A percentile compares a stretch with the other conserved stretches of the same genome.
These are phyloP conservation scores for Eubasilissa splendida DNA, from an alignment of 2,888 invertebrate species.

Conservation along the genomic window DNA sequence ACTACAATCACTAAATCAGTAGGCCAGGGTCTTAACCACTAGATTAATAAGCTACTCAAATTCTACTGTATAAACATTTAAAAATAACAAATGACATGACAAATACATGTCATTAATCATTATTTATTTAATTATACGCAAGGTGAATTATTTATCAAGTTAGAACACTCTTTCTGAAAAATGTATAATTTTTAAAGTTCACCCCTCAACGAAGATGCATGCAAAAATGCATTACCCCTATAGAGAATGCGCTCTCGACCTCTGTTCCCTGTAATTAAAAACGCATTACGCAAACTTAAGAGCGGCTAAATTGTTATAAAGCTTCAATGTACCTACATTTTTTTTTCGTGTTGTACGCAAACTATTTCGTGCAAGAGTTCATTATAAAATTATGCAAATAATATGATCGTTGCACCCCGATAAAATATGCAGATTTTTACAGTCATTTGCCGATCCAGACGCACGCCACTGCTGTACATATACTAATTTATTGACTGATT, in stretches of 20 bases:
- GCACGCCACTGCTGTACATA: no score
- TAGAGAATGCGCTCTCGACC: conserved; percentile 19
- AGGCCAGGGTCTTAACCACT: no score
- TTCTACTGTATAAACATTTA: neutral
- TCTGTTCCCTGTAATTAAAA: conserved; percentile 28
- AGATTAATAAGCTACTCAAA: no score
- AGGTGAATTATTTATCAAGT: no score
- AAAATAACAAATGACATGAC: neutral
- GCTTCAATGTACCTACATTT: conserved; percentile 1
- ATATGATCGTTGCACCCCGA: no score
- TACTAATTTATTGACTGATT: no score
- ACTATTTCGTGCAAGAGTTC: conserved; percentile 18
- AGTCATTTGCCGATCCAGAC: no score
- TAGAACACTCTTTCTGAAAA: neutral
- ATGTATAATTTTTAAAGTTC: conserved; percentile 24
- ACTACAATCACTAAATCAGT: no score
- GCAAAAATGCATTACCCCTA: conserved; percentile 38
- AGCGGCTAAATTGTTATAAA: conserved; percentile 35
- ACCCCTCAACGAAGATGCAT: conserved; percentile 12
- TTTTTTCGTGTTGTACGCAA: conserved; percentile 19
- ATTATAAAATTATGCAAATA: conserved; percentile 30
- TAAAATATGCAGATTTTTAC: no score
- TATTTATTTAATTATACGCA: no score
- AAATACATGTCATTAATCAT: no score
- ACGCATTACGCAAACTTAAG: conserved; percentile 38